These are phyloP conservation scores for Cantharis lateralis DNA, from an alignment of 2,888 invertebrate genomes.

Conservation along the genomic window DNA sequence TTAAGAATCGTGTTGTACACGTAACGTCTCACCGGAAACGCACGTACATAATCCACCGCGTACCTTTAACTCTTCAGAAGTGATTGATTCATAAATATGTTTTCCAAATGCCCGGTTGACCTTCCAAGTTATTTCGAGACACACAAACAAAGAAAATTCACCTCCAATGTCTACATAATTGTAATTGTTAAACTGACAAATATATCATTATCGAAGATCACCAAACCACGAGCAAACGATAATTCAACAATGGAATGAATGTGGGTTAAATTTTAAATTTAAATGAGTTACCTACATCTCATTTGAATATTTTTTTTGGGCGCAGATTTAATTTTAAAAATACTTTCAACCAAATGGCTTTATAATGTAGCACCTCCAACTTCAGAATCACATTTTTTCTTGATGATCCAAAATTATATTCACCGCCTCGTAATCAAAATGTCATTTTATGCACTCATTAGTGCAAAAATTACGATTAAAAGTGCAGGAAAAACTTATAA, in stretches of 20 bases:
- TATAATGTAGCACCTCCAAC: not conserved
- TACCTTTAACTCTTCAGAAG: constrained; percentile 1
- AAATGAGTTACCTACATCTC: not conserved
- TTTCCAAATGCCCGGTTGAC: not conserved
- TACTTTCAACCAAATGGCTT: not conserved
- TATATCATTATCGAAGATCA: not conserved
- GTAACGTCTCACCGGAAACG: constrained; percentile 43
- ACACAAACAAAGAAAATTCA: not conserved
- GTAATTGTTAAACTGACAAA: not conserved
- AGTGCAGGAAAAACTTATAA: not conserved
- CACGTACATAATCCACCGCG: constrained; percentile 31
- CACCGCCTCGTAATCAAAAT: constrained; percentile 22
- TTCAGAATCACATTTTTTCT: not conserved
- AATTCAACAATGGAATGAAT: constrained; percentile 7
- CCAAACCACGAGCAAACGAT: not conserved
- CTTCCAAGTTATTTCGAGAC: not conserved
- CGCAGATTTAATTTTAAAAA: not conserved
- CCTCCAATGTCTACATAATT: not conserved
- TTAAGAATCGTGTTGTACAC: constrained; percentile 31
- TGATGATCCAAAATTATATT: constrained; percentile 14
- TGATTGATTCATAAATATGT: constrained; percentile 22
- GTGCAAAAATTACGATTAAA: constrained; percentile 1
- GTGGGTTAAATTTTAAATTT: constrained; percentile 19
- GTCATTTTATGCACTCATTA: constrained; percentile 11
- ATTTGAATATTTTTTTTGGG: not conserved